Evolutionary conservation across 2,888 invertebrate species (phyloP), one percentile per base, ranked within the genome.

Genomic region (Philonicus albiceps): DNA sequence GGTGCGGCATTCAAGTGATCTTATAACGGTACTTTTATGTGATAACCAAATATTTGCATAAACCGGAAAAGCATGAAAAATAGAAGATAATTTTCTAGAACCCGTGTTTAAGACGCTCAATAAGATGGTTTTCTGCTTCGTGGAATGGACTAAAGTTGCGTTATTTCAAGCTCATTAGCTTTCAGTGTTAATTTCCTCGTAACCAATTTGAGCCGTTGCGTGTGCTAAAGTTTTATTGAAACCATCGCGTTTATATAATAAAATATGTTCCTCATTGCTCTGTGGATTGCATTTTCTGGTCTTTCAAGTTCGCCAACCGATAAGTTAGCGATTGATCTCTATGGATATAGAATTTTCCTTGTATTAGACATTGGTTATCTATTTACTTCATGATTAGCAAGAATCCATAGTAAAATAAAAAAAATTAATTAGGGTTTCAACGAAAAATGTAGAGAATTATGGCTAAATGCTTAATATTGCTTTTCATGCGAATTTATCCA

Each of bases 1-100:
- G 13, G 30, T 80, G 31, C 49, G 27, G 30, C 80, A 40, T 37
- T 55, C 27, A 76, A 40, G 34, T 37, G 34, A 40, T 49, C 43
- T 37, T 78, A 27, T 43, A 78, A 76, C 76, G 76, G 76, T 76
- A 37, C 22, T 3, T 40, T 40, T 22, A 37, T 37, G 37, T 19
- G 76, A 76, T 22, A 40, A 22, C 40, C 55, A 31, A 31, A 81
- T 81, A 30, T 81, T 81, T 55, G 22, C 64, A 19, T 19, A 81
- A 81, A 81, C 55, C 34, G 55, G 81, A 81, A 64, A 64, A 64
- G 22, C 27, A 64, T 64, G 64, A 53, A 53, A n/a, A 53, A 53
- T 13, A 37, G 31, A 27, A 78, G 11, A 64, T 22, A 11, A 22
- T 64, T 64, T 11, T 64, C 3, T 8, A 19, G 64, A 16, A 49